Evolutionary conservation across 53 echinoderm and acorn worm genomes (phyloP).

Genomic region (Stichopus horrens): DNA sequence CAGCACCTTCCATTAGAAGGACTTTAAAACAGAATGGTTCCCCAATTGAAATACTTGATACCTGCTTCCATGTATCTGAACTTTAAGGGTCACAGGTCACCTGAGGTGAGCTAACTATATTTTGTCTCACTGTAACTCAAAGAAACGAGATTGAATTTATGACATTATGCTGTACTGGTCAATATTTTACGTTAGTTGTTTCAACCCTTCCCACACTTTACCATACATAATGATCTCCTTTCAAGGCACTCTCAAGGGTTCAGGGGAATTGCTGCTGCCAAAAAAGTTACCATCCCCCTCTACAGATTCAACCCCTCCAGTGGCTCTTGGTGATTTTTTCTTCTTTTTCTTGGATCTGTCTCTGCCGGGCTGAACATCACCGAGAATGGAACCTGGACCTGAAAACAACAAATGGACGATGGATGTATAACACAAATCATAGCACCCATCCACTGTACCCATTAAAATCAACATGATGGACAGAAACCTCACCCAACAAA

Average conservation of each 20-base stretch:
- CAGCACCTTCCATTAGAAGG: too few relatives aligned
- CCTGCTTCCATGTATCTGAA: background rate
- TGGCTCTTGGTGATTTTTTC: conserved; percentile 67
- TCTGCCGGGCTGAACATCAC: conserved; percentile 34
- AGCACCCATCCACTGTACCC: too few relatives aligned
- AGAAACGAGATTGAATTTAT: too few relatives aligned
- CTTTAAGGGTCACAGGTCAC: background rate
- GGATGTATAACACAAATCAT: too few relatives aligned
- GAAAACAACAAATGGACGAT: background rate
- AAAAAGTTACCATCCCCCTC: conserved; percentile 66
- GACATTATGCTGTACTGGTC: too few relatives aligned
- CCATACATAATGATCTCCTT: background rate
- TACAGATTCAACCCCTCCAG: conserved; percentile 30
- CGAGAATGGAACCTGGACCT: conserved; percentile 1
- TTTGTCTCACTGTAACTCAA: too few relatives aligned
- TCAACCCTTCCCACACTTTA: too few relatives aligned
- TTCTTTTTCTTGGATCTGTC: conserved; percentile 82
- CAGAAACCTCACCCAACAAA: background rate
- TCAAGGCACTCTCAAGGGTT: conserved; percentile 60
- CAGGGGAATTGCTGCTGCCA: conserved; percentile 55
- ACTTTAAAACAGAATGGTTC: background rate
- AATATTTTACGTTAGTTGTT: too few relatives aligned
- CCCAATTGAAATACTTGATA: background rate
- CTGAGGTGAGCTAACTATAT: background rate
- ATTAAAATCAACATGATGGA: too few relatives aligned